A percentile compares a stretch with the other conserved stretches of the same genome.
Conservation (phyloP, 2,888 invertebrate genomes). For the Mactromeris polynyma region DNA sequence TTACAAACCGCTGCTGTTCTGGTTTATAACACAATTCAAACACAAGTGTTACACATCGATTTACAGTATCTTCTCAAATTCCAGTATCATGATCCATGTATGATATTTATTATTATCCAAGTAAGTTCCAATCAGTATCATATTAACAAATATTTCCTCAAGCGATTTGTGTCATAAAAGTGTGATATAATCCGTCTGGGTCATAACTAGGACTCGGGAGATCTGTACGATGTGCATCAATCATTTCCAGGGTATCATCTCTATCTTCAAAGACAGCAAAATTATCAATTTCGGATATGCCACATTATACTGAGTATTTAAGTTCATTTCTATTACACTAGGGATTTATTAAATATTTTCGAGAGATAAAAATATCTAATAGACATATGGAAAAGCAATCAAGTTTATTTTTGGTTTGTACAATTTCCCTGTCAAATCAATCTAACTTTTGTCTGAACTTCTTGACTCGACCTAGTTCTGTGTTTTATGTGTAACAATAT, state of each 20-base stretch:
- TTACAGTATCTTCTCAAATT: neutral
- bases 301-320: neutral
- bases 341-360: neutral
- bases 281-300: neutral
- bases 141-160: neutral
- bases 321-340: neutral
- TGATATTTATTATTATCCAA: neutral
- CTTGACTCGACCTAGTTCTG: neutral
- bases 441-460: neutral
- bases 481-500: neutral
- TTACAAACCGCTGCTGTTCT: too few relatives aligned
- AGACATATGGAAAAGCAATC: neutral
- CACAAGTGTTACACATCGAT: neutral
- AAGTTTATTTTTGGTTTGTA: neutral
- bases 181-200: neutral
- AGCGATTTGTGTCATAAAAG: conserved; percentile 6
- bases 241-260: neutral
- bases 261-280: neutral
- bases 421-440: neutral
- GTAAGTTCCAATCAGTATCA: neutral
- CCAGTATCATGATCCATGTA: neutral
- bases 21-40: too few relatives aligned
- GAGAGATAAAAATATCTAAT: neutral
- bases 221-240: neutral
- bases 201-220: neutral